Percentiles rank a stretch among this genome's conserved stretches.
Evolutionary conservation across 2,888 invertebrate genomes (phyloP).

Genomic region (Argynnis bischoffii): DNA sequence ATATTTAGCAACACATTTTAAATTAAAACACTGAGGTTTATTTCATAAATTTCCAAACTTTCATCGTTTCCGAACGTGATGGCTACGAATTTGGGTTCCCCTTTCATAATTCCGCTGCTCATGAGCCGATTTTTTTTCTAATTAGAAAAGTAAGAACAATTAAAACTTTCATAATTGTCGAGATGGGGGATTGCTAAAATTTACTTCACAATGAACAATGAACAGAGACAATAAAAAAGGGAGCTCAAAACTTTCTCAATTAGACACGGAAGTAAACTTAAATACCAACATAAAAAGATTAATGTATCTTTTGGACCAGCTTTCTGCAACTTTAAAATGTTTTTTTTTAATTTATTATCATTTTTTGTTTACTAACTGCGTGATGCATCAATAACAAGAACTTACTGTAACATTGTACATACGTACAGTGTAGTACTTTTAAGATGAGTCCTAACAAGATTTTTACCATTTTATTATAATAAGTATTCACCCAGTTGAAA

Average conservation of each 20-base stretch:
- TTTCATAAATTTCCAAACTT: constrained; percentile 25
- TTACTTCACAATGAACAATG: constrained; percentile 71
- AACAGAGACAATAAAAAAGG: constrained; percentile 74
- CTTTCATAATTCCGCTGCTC: constrained; percentile 36
- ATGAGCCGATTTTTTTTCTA: constrained; percentile 50
- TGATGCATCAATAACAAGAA: no score
- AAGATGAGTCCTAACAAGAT: no score
- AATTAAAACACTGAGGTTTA: constrained; percentile 7
- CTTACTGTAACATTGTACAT: no score
- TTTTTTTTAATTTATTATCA: no score
- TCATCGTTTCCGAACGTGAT: constrained; percentile 28
- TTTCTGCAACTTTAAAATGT: neutral
- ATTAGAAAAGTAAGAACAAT: constrained; percentile 23
- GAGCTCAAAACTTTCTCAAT: constrained; percentile 74
- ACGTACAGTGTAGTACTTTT: no score
- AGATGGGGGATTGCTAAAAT: constrained; percentile 59
- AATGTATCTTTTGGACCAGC: constrained; percentile 1
- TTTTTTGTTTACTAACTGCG: no score
- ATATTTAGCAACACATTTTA: neutral
- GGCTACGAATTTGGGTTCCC: constrained; percentile 29
- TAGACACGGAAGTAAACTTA: constrained; percentile 47
- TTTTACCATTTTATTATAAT: no score
- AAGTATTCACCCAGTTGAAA: no score
- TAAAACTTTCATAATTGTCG: constrained; percentile 23
- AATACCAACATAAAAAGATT: constrained; percentile 7